These are phyloP conservation scores for Hippopotamus amphibius DNA, from an alignment of 2,113 vertebrate species.

Conservation along the genomic window DNA sequence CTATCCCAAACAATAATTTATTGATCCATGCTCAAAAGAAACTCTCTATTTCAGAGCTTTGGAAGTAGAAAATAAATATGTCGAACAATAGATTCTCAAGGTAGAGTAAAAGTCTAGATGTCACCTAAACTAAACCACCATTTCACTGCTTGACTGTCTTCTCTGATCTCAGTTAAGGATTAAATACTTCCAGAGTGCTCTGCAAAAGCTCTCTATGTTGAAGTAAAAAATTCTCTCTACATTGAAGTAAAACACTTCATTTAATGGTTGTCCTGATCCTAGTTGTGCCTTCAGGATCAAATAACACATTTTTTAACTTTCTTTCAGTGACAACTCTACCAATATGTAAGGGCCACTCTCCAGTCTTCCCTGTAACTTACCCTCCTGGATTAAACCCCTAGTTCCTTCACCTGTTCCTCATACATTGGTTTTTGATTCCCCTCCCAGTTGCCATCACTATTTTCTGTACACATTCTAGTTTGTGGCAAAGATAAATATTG, in stretches of 20 bases:
- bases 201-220: background rate
- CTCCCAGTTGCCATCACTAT: background rate
- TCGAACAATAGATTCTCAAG: background rate
- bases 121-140: background rate
- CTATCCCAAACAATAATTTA: background rate
- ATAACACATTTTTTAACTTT: background rate
- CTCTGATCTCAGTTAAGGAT: background rate
- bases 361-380: background rate
- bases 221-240: background rate
- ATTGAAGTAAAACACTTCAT: background rate
- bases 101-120: background rate
- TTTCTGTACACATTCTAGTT: background rate
- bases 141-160: background rate
- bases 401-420: background rate
- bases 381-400: background rate
- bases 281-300: background rate
- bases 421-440: background rate
- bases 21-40: background rate
- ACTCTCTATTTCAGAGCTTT: background rate
- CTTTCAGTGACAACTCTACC: background rate
- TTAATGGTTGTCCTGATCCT: background rate
- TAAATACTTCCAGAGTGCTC: background rate
- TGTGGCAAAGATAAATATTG: background rate
- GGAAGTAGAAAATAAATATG: background rate
- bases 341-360: background rate